Evolutionary conservation across 2,888 invertebrate genomes (phyloP), one percentile per base, ranked within the genome.

Genomic region (Andrena dorsata): DNA sequence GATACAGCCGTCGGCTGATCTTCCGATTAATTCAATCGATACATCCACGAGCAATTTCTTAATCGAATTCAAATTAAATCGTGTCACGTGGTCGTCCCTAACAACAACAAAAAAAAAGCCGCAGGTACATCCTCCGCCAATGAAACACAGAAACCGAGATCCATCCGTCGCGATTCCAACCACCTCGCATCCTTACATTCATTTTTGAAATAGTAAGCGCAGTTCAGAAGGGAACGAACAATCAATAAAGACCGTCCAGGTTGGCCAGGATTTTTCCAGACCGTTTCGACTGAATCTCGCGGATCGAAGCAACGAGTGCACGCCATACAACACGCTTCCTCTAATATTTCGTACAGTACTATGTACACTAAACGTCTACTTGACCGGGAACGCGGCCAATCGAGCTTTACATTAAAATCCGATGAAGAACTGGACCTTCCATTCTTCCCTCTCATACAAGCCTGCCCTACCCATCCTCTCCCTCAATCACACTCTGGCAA

Each of bases 351-450:
- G 83, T 80, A 86, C 86, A 82, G 84, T 84, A 87, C 82, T 92
- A 92, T 92, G 89, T 92, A 91, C 92, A 92, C 88, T 88, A 88
- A 90, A 90, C 88, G 90, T 89, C 90, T 90, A 90, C 90, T 91
- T 87, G 91, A 88, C 85, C 89, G 86, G 86, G 86, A 86, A 86
- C 80, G 81, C 83, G 83, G 83, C 88, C 88, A 84, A 87, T 85
- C 81, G 82, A 77, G 79, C 82, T 83, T 88, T 83, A 82, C 89
- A 78, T 84, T 80, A 84, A 56, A 81, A 86, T 89, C 84, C 87
- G 87, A 89, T 87, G 88, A 79, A 81, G 89, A 90, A 89, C 88
- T 87, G 88, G 56, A 78, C 70, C 66, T 61, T 41, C 71, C 60
- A 16, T 66, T 41, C 41, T 56, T 58, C 49, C 64, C 28, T 65